Base-by-base conservation (phyloP, 2,113 vertebrate species). In the Tautogolabrus adspersus region DNA sequence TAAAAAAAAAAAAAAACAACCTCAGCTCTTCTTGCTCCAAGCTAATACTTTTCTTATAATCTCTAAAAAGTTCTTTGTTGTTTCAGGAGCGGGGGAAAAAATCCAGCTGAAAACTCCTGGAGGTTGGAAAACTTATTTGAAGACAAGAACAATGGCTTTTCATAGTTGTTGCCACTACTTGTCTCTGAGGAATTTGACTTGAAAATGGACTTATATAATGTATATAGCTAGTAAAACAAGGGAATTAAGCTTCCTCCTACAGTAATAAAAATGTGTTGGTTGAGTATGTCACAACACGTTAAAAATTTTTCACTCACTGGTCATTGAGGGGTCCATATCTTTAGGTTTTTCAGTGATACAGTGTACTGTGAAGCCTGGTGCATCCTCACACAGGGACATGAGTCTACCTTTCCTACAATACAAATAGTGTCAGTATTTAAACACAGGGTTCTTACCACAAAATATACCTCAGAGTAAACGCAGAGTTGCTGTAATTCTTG, bases 401-500 rank as follows among this genome's bases (percentile, higher is more conserved):
- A 82, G 82, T 89, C 88, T 85, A 91, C 90, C 88, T 93, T 93
- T 92, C 91, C 91, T 92, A 93, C 91, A 92, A 93, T 88, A 92
- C 90, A 92, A 91, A 90, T 92, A 92, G 88, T 80, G 87, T 95
- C 93, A 92, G 89, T 90, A 92, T 91, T 88, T 87, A 85, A 93
- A 92, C 92, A 94, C 94, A 94, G 94, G 94, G 93, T 94, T 94
- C 88, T 89, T 90, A 93, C 89, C 92, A 92, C 92, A 92, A 92
- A 93, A 95, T 93, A 95, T 95, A 94, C 94, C 93, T 95, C 94
- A 95, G 92, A 93, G 92, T 92, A 93, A 92, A 90, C 72, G 88
- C 93, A 93, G 90, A 92, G 84, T 92, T 93, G 88, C 93, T 92
- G 92, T 91, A 92, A 89, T 90, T 92, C 87, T 92, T 92, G 88